Conservation (phyloP, 2,113 vertebrate species). For the Pituophis catenifer region DNA sequence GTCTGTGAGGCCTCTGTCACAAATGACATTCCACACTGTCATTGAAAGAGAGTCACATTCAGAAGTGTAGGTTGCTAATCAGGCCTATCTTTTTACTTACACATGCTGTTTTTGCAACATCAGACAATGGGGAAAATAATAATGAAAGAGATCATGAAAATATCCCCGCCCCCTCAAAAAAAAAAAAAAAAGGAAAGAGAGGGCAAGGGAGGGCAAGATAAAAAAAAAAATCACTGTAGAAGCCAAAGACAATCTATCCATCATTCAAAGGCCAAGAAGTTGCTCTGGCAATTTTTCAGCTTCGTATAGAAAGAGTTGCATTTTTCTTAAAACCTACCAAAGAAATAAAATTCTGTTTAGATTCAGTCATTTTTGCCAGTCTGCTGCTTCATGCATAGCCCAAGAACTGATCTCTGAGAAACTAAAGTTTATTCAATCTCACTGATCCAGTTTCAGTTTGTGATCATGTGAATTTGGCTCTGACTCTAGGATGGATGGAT, state of each 20-base stretch:
- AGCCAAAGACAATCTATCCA: background rate
- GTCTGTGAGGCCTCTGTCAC: background rate
- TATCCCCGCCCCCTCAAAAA: rapidly evolving
- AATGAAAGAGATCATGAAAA: background rate
- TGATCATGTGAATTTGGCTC: background rate
- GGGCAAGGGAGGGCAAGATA: background rate
- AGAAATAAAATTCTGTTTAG: background rate
- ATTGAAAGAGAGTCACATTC: background rate
- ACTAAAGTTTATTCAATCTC: background rate
- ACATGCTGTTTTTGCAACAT: background rate
- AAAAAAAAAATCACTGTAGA: background rate
- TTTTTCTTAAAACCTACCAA: background rate
- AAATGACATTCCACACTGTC: background rate
- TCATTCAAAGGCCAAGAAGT: conserved; percentile 20
- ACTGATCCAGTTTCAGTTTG: background rate
- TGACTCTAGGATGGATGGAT: background rate
- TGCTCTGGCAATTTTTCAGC: conserved; percentile 17
- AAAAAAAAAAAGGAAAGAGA: background rate
- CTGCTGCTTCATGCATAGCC: background rate
- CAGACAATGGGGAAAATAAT: conserved; percentile 29
- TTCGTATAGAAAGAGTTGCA: conserved; percentile 6
- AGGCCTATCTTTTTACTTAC: background rate
- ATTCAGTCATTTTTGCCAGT: background rate
- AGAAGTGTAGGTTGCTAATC: background rate
- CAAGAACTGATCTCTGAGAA: background rate